Conservation (phyloP, 2,113 vertebrate genomes). For the Agapornis roseicollis region DNA sequence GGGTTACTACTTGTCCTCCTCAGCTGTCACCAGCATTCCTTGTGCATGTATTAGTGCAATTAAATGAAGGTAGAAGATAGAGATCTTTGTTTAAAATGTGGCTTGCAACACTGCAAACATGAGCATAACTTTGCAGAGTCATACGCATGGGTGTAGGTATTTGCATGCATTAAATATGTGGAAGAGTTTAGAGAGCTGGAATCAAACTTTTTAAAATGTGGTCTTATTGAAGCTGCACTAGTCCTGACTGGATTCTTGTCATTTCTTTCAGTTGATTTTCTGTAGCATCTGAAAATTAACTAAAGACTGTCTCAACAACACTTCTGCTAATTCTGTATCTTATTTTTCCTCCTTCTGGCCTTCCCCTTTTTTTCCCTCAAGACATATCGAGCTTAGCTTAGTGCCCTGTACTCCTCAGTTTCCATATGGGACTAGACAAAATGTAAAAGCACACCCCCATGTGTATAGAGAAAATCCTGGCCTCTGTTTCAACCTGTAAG, state of each 20-base stretch:
- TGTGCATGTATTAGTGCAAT: neutral
- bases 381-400: neutral
- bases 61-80: neutral
- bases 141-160: neutral
- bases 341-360: neutral
- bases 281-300: neutral
- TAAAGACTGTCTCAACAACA: neutral
- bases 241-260: constrained; percentile 11
- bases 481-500: neutral
- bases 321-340: neutral
- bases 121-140: neutral
- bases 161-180: constrained; percentile 22
- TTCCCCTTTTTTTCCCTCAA: neutral
- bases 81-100: neutral
- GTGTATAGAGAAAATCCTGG: neutral
- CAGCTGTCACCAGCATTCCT: neutral
- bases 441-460: neutral
- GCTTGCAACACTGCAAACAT: neutral
- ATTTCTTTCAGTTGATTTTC: constrained; percentile 3
- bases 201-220: constrained; percentile 16
- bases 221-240: neutral
- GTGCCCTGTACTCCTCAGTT: neutral
- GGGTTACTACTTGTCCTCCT: neutral
- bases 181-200: constrained; percentile 12
- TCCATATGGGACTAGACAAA: neutral